Conservation (phyloP, 2,888 invertebrate genomes). For the Drosophila putrida region DNA sequence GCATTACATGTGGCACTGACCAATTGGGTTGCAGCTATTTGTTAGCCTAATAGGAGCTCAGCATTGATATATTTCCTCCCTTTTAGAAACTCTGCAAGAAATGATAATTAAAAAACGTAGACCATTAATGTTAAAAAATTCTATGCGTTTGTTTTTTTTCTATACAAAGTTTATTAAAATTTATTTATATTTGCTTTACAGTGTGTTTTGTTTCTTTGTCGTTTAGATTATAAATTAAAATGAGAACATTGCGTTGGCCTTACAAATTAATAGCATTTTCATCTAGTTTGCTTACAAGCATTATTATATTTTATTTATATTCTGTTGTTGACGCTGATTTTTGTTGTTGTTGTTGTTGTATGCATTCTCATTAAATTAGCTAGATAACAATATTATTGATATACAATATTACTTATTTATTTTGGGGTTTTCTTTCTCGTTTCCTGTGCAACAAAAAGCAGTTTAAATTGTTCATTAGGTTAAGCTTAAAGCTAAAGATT, state of each 20-base stretch:
- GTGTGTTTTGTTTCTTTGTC: constrained; percentile 60
- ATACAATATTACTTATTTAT: constrained; percentile 18
- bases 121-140: neutral
- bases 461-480: constrained; percentile 37
- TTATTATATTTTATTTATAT: constrained; percentile 19
- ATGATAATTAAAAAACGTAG: neutral
- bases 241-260: constrained; percentile 83
- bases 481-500: constrained; percentile 73
- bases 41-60: no score
- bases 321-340: constrained; percentile 12
- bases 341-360: constrained; percentile 24
- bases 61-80: no score
- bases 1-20: constrained; percentile 3
- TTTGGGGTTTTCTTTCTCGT: constrained; percentile 25
- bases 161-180: constrained; percentile 76
- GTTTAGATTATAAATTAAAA: constrained; percentile 81
- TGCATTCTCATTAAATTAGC: constrained; percentile 59
- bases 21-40: constrained; percentile 1
- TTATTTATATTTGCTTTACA: constrained; percentile 75
- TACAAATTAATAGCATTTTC: constrained; percentile 80
- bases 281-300: constrained; percentile 53
- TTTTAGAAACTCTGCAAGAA: neutral
- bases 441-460: constrained; percentile 47
- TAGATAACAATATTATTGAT: constrained; percentile 45
- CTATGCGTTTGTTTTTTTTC: constrained; percentile 34